Evolutionary conservation across 2,797 vertebrate genomes (phyloP).

Genomic region (Acipenser oxyrinchus): DNA sequence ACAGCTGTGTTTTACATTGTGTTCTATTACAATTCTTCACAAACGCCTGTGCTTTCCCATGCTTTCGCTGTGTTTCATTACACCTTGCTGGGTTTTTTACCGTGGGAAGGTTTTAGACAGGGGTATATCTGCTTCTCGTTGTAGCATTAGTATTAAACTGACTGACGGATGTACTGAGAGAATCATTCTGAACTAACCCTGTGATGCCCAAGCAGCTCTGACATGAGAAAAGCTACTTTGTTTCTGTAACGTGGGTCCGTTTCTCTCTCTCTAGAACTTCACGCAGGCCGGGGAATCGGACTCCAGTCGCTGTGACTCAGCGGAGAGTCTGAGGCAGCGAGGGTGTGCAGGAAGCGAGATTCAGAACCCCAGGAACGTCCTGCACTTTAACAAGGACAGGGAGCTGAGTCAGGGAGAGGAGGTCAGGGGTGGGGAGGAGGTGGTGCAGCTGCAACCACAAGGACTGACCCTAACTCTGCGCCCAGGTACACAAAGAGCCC

Average conservation of each 20-base stretch:
- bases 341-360: slow-evolving; percentile 40
- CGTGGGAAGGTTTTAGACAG: too few relatives aligned
- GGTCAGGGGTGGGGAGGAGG: slow-evolving; percentile 19
- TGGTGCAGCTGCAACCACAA: slow-evolving; percentile 61
- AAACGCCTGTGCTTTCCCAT: too few relatives aligned
- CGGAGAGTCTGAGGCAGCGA: slow-evolving; percentile 37
- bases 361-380: slow-evolving; percentile 30
- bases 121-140: too few relatives aligned
- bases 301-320: slow-evolving; percentile 48
- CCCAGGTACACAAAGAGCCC: slow-evolving; percentile 38
- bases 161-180: too few relatives aligned
- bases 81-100: too few relatives aligned
- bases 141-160: too few relatives aligned
- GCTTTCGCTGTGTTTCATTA: too few relatives aligned
- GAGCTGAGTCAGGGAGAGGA: slow-evolving; percentile 33
- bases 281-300: slow-evolving; percentile 45
- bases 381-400: slow-evolving; percentile 33
- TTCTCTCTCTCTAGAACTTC: slow-evolving; percentile 45
- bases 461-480: slow-evolving; percentile 44
- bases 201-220: too few relatives aligned
- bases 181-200: not conserved
- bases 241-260: too few relatives aligned
- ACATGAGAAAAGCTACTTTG: too few relatives aligned
- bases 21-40: too few relatives aligned
- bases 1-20: too few relatives aligned